These are phyloP conservation scores for Spheniscus mendiculus DNA, from an alignment of 2,113 vertebrate genomes.

Conservation along the genomic window DNA sequence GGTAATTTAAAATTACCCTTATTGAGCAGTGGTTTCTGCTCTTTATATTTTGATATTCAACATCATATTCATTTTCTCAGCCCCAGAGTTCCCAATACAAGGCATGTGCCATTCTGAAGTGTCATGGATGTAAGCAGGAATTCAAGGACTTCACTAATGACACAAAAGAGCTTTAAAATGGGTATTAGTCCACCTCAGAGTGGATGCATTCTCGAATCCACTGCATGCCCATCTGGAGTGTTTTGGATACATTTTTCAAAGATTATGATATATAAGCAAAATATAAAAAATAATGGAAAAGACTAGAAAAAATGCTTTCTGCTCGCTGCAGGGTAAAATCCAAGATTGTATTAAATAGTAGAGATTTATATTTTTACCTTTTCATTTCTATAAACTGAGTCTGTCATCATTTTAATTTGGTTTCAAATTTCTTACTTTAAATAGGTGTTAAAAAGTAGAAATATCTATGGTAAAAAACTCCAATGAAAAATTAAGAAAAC, in stretches of 20 bases:
- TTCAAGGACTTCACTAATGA: background rate
- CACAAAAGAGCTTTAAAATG: background rate
- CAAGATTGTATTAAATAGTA: background rate
- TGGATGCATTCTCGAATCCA: background rate
- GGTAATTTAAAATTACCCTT: background rate
- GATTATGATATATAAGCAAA: background rate
- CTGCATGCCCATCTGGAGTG: background rate
- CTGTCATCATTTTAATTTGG: background rate
- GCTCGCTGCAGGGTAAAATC: background rate
- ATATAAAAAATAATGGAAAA: background rate
- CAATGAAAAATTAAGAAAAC: background rate
- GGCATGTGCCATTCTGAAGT: background rate
- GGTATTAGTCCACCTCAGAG: background rate
- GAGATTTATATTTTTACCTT: background rate
- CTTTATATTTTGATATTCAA: background rate
- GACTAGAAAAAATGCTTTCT: background rate
- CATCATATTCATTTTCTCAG: background rate
- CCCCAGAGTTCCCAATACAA: background rate
- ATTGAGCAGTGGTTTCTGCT: background rate
- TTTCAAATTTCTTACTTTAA: background rate
- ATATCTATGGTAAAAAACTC: background rate
- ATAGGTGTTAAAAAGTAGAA: background rate
- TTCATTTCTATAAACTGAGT: background rate
- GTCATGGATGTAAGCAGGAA: background rate
- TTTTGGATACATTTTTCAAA: background rate